Base-by-base conservation (phyloP, 2,888 invertebrate species). In the Pyralis farinalis region DNA sequence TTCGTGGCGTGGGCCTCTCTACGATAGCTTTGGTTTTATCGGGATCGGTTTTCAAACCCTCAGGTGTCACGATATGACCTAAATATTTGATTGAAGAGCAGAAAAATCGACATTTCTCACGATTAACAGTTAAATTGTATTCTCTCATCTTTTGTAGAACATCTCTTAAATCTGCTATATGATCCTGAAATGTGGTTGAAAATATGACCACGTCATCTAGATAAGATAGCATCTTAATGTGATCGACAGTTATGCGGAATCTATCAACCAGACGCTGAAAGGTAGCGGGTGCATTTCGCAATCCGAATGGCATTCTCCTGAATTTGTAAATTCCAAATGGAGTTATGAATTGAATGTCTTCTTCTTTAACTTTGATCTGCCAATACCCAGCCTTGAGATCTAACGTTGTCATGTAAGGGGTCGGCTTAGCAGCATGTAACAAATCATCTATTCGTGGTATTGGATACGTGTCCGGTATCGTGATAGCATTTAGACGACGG, bases 221-320 rank as follows among this genome's bases (percentile, higher is more conserved):
- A 34, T 67, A 68, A 7, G 42, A 34, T 7, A 45, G 33, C 11
- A 43, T 12, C 8, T 43, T 35, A n/a, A 25, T 34, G 11, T 11
- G 22, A 5, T 9, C 7, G 12, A 38, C 25, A n/a, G 37, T 34
- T 1, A 34, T 6, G 4, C 38, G 25, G 0, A 54, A 36, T 34
- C 43, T 31, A 16, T 51, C 50, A 2, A 50, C 43, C n/a, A n/a
- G n/a, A n/a, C n/a, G n/a, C n/a, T n/a, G n/a, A n/a, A n/a, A n/a
- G n/a, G n/a, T n/a, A n/a, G 64, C 51, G 0, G 65, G 63, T 0
- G 66, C 64, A 30, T 68, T 67, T 1, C 55, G 43, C 1, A 69
- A 21, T 0, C 68, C 67, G 27, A 70, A 66, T 0, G 63, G 61
- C 65, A 67, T 67, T n/a, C 66, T 38, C 1, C 48, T 46, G 30